A percentile compares a stretch with the other conserved stretches of the same genome.
phyloP scores from a whole-genome alignment of 2,888 invertebrate species.

The Lycophotia porphyrea region DNA sequence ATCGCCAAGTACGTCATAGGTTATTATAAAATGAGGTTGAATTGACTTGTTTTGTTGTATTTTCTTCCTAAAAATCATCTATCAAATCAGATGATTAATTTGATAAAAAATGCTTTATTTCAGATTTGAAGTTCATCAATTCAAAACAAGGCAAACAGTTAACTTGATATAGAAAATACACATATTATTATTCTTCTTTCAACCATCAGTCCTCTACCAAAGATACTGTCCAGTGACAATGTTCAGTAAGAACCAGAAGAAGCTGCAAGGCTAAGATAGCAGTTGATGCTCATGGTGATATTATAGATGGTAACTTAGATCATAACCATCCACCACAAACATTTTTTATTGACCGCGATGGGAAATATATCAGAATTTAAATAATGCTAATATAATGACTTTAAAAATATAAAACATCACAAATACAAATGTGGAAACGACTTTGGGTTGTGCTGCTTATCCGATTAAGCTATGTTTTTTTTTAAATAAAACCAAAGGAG shows the following conservation, averaged over 20 bases:
- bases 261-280: slow-evolving; percentile 29
- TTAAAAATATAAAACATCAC: too few relatives aligned
- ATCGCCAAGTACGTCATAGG: too few relatives aligned
- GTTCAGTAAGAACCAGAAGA: neutral
- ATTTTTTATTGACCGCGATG: neutral
- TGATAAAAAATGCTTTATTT: too few relatives aligned
- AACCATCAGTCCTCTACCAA: slow-evolving; percentile 8
- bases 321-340: slow-evolving; percentile 28
- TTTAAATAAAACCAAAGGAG: too few relatives aligned
- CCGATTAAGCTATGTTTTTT: too few relatives aligned
- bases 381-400: neutral
- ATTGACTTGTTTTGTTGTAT: too few relatives aligned
- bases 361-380: slow-evolving; percentile 26
- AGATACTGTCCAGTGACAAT: slow-evolving; percentile 1
- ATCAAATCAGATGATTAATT: too few relatives aligned
- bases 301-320: neutral
- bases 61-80: too few relatives aligned
- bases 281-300: neutral
- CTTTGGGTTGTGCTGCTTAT: too few relatives aligned
- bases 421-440: too few relatives aligned
- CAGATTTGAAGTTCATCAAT: too few relatives aligned
- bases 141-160: slow-evolving; percentile 11
- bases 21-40: too few relatives aligned
- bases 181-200: slow-evolving; percentile 17
- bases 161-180: slow-evolving; percentile 11